Percentiles rank a stretch among this genome's conserved stretches.
Evolutionary conservation across 2,113 vertebrate genomes (phyloP).

Genomic region (Bettongia penicillata): DNA sequence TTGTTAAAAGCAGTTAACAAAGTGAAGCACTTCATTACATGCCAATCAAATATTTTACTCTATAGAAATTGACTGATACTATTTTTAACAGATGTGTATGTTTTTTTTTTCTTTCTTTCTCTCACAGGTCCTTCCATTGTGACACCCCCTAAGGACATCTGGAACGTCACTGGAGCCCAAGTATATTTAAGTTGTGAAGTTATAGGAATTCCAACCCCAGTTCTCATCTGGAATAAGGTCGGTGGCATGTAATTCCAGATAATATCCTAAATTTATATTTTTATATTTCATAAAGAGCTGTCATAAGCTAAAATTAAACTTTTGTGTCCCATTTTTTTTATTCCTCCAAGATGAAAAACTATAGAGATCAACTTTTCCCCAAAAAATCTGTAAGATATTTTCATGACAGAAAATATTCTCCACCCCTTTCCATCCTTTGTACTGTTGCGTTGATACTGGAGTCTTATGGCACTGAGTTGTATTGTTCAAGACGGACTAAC

Average conservation of each 20-base stretch:
- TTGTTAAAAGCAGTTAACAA: not conserved
- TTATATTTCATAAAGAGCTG: not conserved
- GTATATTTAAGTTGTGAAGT: conserved; percentile 96
- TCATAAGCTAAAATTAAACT: not conserved
- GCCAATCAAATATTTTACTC: not conserved
- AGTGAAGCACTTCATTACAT: not conserved
- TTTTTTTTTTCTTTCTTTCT: conserved; percentile 24
- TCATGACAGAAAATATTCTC: not conserved
- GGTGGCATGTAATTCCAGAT: conserved; percentile 29
- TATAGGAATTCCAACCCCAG: conserved; percentile 93
- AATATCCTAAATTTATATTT: not conserved
- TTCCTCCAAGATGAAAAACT: not conserved
- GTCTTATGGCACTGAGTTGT: not conserved
- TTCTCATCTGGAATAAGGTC: conserved; percentile 96
- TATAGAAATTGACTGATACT: not conserved
- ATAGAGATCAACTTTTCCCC: accelerated
- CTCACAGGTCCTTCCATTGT: conserved; percentile 90
- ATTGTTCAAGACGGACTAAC: not conserved
- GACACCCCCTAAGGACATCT: conserved; percentile 92
- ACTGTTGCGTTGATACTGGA: not conserved
- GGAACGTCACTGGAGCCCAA: conserved; percentile 93
- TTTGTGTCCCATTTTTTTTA: not conserved
- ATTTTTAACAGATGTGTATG: conserved; percentile 3
- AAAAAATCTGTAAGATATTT: accelerated
- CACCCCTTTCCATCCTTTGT: not conserved